phyloP scores from a whole-genome alignment of 1,140 invertebrate genomes.

The Helicorthomorpha holstii region DNA sequence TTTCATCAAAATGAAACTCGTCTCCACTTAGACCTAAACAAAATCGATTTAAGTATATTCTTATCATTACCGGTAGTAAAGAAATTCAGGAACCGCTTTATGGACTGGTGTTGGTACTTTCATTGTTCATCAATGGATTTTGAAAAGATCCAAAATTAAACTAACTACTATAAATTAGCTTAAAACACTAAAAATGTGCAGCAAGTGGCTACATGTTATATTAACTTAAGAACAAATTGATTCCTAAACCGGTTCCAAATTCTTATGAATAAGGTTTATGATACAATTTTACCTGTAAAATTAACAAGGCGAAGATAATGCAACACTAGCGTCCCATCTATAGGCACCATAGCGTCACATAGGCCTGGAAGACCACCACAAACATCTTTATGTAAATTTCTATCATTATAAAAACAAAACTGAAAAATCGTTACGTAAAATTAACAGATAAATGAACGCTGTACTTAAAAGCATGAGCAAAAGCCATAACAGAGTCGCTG shows the following conservation, averaged over 20 bases:
- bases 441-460: slow-evolving; percentile 6
- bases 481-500: slow-evolving; percentile 78
- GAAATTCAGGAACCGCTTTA: too few species aligned
- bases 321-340: slow-evolving; percentile 63
- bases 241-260: too few species aligned
- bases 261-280: background rate
- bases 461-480: slow-evolving; percentile 70
- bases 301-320: slow-evolving; percentile 64
- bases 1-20: slow-evolving; percentile 69
- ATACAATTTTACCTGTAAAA: slow-evolving; percentile 49
- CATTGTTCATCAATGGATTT: too few species aligned
- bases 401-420: slow-evolving; percentile 19
- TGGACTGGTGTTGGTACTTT: too few species aligned
- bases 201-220: too few species aligned
- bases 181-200: too few species aligned
- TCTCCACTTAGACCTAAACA: slow-evolving; percentile 60
- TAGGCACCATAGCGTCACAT: slow-evolving; percentile 72
- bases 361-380: slow-evolving; percentile 53
- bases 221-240: too few species aligned
- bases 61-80: too few species aligned
- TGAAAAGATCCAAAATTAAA: too few species aligned
- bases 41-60: too few species aligned
- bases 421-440: background rate
- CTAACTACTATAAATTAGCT: too few species aligned
- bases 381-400: slow-evolving; percentile 64